phyloP scores from a whole-genome alignment of 1,140 invertebrate genomes.

The Diprion similis region DNA sequence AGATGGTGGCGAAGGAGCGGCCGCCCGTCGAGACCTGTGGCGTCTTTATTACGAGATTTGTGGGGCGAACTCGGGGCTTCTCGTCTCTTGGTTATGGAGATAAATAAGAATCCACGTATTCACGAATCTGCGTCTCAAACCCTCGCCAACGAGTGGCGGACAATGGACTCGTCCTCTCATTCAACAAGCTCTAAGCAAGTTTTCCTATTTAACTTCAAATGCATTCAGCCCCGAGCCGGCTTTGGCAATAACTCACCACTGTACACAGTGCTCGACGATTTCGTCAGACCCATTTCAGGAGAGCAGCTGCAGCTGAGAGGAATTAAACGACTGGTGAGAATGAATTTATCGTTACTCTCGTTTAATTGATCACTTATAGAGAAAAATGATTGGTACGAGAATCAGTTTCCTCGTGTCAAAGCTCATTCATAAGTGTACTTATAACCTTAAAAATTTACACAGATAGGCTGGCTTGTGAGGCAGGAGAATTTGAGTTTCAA shows the following conservation, averaged over 20 bases:
- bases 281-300: no score
- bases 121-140: not conserved
- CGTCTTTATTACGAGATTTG: not conserved
- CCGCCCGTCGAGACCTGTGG: not conserved
- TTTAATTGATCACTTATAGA: no score
- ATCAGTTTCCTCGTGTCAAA: no score
- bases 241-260: not conserved
- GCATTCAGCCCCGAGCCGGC: not conserved
- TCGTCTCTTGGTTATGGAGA: not conserved
- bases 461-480: no score
- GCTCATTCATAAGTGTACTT: no score
- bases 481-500: no score
- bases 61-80: not conserved
- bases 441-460: no score
- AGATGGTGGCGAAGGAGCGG: not conserved
- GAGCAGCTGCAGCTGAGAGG: no score
- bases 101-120: not conserved
- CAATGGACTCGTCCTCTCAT: not conserved
- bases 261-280: not conserved
- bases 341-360: no score
- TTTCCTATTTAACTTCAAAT: slow-evolving; percentile 4
- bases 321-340: no score
- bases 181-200: not conserved
- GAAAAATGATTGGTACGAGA: no score
- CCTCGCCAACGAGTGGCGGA: not conserved